Evolutionary conservation across 2,888 invertebrate genomes (phyloP), one percentile per base, ranked within the genome.

Genomic region (Exephanes ischioxanthus): DNA sequence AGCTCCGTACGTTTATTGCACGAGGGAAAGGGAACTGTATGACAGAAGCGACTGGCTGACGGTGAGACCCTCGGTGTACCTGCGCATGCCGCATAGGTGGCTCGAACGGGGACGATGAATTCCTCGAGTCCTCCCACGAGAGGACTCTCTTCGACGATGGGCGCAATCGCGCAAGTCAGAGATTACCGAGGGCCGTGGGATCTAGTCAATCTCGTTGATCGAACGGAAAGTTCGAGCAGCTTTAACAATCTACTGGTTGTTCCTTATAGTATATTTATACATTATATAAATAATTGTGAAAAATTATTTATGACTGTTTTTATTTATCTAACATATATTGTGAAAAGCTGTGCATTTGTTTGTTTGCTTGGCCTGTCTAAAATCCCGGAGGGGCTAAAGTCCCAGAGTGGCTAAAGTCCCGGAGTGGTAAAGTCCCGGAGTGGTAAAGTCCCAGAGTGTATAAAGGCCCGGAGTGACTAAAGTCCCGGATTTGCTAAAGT

Each of bases 51-150:
- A 63, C n/a, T 66, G 51, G 33, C n/a, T 37, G 9, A 37, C 51
- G 16, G 16, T 48, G 61, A 63, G 22, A 16, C 9, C 37, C 37
- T 37, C 37, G 37, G 37, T 9, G 4, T 9, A 37, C 9, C 37
- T 37, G 9, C 7, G 37, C 37, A 9, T 2, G 9, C 37, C 1
- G 9, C 37, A 37, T 9, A 37, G 37, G 37, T 9, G 37, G 5
- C 9, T 9, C 37, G 9, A 9, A 37, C 4, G 19, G 37, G 22
- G 16, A 61, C 14, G 61, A 33, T 37, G 14, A 61, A 61, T 61
- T 55, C 55, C 2, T 61, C 61, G 55, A 61, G 26, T 45, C 58
- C 45, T 73, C 73, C 73, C 73, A 73, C 73, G 67, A 55, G 55
- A 55, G 33, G 51, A 76, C 30, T 66, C 76, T 51, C 51, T 3